These are phyloP conservation scores for Glomeris maerens DNA, from an alignment of 1,140 invertebrate genomes.

Conservation along the genomic window DNA sequence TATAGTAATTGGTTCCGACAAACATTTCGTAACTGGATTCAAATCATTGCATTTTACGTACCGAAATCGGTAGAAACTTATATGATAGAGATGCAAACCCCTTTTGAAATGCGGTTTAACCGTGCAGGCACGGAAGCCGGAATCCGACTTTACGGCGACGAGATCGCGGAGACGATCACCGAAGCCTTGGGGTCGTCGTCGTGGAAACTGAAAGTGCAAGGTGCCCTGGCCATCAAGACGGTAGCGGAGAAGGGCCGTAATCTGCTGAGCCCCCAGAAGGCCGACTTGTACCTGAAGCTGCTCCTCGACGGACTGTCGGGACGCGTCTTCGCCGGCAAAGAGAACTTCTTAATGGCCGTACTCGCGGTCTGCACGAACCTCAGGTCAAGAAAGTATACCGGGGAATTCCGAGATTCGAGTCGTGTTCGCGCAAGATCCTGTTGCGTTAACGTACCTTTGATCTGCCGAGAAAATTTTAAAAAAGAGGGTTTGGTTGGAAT, in stretches of 20 bases:
- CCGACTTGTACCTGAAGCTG: conserved; percentile 49
- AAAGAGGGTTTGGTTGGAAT: background rate
- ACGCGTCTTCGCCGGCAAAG: conserved; percentile 76
- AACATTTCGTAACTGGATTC: too few relatives aligned
- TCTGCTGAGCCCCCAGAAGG: conserved; percentile 46
- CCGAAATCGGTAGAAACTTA: too few relatives aligned
- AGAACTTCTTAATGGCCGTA: conserved; percentile 58
- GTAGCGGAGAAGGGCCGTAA: conserved; percentile 56
- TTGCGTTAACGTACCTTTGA: too few relatives aligned
- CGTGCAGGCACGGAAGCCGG: conserved; percentile 53
- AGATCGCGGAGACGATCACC: conserved; percentile 54
- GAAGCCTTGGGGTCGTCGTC: conserved; percentile 57
- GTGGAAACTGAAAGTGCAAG: conserved; percentile 74
- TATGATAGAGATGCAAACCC: too few relatives aligned
- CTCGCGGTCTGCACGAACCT: conserved; percentile 48
- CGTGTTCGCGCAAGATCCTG: too few relatives aligned
- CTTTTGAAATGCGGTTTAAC: background rate
- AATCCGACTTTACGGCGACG: conserved; percentile 55
- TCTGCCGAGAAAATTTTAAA: conserved; percentile 2
- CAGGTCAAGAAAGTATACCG: too few relatives aligned
- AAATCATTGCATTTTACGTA: too few relatives aligned
- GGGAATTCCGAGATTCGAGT: too few relatives aligned
- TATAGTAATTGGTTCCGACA: too few relatives aligned
- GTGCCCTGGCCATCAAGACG: conserved; percentile 61
- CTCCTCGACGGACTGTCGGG: conserved; percentile 58